These are phyloP conservation scores for Harlomillsia oculata DNA, from an alignment of 1,140 invertebrate genomes.

Conservation along the genomic window DNA sequence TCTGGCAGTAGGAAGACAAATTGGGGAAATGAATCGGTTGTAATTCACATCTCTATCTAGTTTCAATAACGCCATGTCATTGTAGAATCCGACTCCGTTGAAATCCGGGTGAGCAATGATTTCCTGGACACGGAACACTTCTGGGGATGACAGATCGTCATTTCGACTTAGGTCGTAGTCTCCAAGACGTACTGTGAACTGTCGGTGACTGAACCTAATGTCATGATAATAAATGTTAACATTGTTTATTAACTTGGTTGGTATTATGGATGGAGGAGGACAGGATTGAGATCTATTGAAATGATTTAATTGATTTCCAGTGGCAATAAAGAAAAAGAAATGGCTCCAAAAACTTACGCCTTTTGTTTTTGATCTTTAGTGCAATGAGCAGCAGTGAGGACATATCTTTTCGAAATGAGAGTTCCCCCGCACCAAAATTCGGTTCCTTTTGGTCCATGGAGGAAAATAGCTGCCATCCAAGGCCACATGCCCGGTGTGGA, in stretches of 20 bases:
- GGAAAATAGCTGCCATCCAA: constrained; percentile 87
- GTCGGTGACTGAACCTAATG: constrained; percentile 65
- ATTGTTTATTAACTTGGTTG: not conserved
- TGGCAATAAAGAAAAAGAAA: too few species aligned
- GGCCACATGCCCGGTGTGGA: constrained; percentile 70
- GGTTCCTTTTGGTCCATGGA: constrained; percentile 69
- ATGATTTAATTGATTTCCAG: too few species aligned
- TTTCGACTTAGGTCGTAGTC: constrained; percentile 74
- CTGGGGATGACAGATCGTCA: constrained; percentile 66
- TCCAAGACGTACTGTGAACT: constrained; percentile 78
- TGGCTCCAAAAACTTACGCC: too few species aligned
- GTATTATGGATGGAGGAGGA: too few species aligned
- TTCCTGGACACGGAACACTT: constrained; percentile 62
- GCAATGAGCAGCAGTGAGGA: constrained; percentile 87
- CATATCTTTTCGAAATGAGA: constrained; percentile 64
- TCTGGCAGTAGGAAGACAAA: constrained; percentile 63
- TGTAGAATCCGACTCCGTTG: constrained; percentile 76
- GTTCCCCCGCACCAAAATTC: constrained; percentile 68
- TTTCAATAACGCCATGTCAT: constrained; percentile 77
- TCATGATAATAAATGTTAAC: constrained; percentile 3
- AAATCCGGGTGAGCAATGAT: constrained; percentile 71
- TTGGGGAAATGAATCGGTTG: constrained; percentile 71
- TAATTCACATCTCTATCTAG: constrained; percentile 54
- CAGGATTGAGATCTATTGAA: too few species aligned
- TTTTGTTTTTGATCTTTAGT: constrained; percentile 73